Evolutionary conservation across 92 coral and sea anemone species (phyloP).

Genomic region (Paragorgia papillata): DNA sequence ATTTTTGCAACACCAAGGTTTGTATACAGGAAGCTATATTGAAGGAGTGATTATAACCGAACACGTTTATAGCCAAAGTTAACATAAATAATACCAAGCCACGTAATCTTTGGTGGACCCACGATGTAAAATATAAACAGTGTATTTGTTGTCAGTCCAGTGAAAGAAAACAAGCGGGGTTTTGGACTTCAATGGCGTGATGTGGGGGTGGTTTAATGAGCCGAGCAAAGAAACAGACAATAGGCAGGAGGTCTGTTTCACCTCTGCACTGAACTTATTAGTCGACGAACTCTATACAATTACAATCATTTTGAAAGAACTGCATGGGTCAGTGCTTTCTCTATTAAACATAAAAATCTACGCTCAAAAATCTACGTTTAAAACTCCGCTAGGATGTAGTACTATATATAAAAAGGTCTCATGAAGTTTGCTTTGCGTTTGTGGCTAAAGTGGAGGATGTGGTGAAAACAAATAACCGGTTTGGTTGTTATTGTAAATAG

Average conservation of each 20-base stretch:
- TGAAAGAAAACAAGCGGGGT: neutral
- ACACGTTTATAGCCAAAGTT: neutral
- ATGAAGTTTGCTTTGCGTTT: too few relatives aligned
- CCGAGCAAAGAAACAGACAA: neutral
- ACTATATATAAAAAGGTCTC: too few relatives aligned
- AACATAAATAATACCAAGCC: neutral
- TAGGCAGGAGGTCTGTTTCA: neutral
- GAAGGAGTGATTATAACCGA: neutral
- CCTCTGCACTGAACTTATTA: neutral
- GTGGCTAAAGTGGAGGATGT: neutral
- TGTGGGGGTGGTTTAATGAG: neutral
- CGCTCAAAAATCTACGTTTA: neutral
- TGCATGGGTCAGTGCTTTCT: neutral
- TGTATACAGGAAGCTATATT: too few relatives aligned
- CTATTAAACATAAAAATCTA: neutral
- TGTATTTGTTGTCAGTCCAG: neutral
- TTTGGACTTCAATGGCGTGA: neutral
- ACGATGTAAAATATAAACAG: conserved; percentile 1
- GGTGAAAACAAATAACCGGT: neutral
- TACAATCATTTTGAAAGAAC: neutral
- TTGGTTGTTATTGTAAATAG: conserved; percentile 3
- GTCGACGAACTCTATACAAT: neutral
- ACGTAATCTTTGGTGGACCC: neutral
- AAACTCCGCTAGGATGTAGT: too few relatives aligned
- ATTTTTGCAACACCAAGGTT: too few relatives aligned